These are phyloP conservation scores for Crioceris asparagi DNA, from an alignment of 2,888 invertebrate species.

Conservation along the genomic window DNA sequence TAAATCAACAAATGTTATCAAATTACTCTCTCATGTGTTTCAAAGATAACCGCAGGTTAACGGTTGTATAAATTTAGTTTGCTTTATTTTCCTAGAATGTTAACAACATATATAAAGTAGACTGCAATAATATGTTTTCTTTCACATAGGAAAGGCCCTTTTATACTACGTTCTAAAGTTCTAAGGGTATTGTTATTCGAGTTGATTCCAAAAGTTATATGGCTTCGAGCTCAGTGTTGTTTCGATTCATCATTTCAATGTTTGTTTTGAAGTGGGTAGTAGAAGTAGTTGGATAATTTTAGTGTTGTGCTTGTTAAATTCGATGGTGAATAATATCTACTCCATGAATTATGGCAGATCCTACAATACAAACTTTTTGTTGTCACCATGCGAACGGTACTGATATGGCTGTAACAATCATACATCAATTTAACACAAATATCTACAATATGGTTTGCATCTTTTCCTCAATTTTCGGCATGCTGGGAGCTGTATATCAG, in stretches of 20 bases:
- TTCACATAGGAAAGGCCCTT: too few relatives aligned
- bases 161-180: too few relatives aligned
- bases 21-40: constrained; percentile 10
- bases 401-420: constrained; percentile 53
- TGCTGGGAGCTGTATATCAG: constrained; percentile 68
- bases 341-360: constrained; percentile 84
- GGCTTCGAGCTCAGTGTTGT: neutral
- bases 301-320: too few relatives aligned
- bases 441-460: constrained; percentile 66
- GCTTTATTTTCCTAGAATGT: neutral
- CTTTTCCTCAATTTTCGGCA: constrained; percentile 61
- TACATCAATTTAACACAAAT: constrained; percentile 63
- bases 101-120: too few relatives aligned
- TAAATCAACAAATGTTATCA: constrained; percentile 8
- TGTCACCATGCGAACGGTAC: constrained; percentile 54
- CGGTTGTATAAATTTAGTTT: neutral
- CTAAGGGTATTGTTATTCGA: too few relatives aligned
- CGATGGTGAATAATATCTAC: too few relatives aligned
- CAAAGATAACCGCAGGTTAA: constrained; percentile 11
- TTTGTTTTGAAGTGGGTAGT: too few relatives aligned
- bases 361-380: constrained; percentile 76
- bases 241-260: too few relatives aligned
- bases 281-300: too few relatives aligned
- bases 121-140: too few relatives aligned
- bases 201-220: too few relatives aligned